phyloP scores from a whole-genome alignment of 2,113 vertebrate genomes.

The Nerophis lumbriciformis region DNA sequence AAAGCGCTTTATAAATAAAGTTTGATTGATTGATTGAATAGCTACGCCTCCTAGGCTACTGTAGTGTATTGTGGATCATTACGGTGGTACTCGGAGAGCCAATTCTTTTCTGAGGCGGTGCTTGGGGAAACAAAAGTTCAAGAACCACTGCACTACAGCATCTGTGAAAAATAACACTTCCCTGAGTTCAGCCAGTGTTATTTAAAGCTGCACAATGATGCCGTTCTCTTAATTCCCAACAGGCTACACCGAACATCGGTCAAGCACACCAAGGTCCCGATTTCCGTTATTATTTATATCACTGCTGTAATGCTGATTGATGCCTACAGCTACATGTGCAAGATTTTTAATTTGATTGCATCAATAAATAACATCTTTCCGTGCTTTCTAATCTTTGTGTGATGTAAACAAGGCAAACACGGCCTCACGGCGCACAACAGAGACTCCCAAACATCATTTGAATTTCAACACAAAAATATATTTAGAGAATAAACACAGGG shows the following conservation, averaged over 20 bases:
- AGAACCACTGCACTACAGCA: too few species aligned
- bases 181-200: too few species aligned
- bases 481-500: slow-evolving; percentile 26
- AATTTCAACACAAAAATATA: slow-evolving; percentile 37
- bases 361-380: slow-evolving; percentile 54
- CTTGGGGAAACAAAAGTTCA: too few species aligned
- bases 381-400: slow-evolving; percentile 45
- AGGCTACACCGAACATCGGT: slow-evolving; percentile 13
- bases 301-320: slow-evolving; percentile 5
- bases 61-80: too few species aligned
- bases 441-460: slow-evolving; percentile 36
- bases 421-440: slow-evolving; percentile 32
- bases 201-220: not conserved
- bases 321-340: slow-evolving; percentile 38
- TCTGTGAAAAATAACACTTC: too few species aligned
- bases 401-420: slow-evolving; percentile 35
- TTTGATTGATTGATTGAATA: too few species aligned
- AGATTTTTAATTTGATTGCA: slow-evolving; percentile 57
- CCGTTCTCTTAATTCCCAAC: not conserved
- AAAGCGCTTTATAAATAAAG: too few species aligned
- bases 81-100: too few species aligned
- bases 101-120: too few species aligned
- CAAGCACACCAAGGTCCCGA: slow-evolving; percentile 11
- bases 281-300: slow-evolving; percentile 39
- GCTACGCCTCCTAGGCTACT: too few species aligned